Evolutionary conservation across 1,140 invertebrate genomes (phyloP).

Genomic region (Chlorops oryzae): DNA sequence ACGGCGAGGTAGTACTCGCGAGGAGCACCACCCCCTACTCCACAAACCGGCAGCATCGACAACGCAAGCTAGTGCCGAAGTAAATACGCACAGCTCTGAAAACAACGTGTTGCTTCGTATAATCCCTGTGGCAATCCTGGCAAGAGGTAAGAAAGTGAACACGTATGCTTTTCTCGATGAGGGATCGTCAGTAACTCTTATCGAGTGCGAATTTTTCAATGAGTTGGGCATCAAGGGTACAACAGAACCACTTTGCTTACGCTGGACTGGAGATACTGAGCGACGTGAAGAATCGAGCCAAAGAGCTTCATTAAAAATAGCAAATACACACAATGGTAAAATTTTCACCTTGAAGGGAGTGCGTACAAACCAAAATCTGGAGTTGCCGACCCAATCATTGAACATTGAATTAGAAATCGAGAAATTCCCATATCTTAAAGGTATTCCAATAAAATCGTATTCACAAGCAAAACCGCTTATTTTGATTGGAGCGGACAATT

Average conservation of each 20-base stretch:
- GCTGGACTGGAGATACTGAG: background rate
- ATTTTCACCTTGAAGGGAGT: background rate
- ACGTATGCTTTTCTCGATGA: background rate
- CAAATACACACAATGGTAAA: background rate
- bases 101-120: too few relatives aligned
- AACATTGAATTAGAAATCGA: too few relatives aligned
- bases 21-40: too few relatives aligned
- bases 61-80: background rate
- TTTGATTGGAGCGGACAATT: constrained; percentile 5
- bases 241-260: background rate
- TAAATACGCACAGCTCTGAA: background rate
- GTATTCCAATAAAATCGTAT: background rate
- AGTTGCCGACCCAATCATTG: too few relatives aligned
- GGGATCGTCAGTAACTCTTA: background rate
- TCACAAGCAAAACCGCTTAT: background rate
- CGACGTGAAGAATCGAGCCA: too few relatives aligned
- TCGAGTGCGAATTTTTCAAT: constrained; percentile 1
- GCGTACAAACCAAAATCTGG: too few relatives aligned
- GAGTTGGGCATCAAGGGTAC: background rate
- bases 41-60: background rate
- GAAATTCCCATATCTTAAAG: constrained; percentile 1
- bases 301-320: background rate
- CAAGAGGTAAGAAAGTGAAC: background rate
- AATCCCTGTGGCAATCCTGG: too few relatives aligned
- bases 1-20: too few relatives aligned